phyloP scores from a whole-genome alignment of 2,888 invertebrate species.

The Pteria penguin region DNA sequence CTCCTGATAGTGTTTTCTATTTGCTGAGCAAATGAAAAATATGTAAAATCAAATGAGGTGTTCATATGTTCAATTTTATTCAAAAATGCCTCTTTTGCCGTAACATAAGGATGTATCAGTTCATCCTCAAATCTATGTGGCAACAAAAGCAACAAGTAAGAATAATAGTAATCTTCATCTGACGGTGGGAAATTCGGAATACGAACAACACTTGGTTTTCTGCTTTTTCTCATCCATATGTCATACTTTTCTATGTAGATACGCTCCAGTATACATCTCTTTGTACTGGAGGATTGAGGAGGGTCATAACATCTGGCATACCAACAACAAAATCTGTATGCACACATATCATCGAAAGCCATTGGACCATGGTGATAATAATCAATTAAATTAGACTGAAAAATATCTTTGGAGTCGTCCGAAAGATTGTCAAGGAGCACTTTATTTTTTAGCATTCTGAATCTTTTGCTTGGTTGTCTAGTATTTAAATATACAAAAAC shows the following conservation, averaged over 20 bases:
- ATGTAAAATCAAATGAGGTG: conserved; percentile 12
- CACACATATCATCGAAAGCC: not conserved
- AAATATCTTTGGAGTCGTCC: conserved; percentile 3
- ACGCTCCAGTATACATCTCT: not conserved
- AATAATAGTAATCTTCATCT: conserved; percentile 33
- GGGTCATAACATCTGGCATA: not conserved
- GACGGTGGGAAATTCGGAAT: conserved; percentile 18
- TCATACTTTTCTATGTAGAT: conserved; percentile 30
- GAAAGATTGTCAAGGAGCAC: not conserved
- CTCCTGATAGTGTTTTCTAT: too few species aligned
- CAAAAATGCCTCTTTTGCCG: conserved; percentile 35
- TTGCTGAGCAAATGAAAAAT: conserved; percentile 19
- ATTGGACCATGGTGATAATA: conserved; percentile 12
- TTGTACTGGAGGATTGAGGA: not conserved
- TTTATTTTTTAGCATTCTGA: conserved; percentile 12
- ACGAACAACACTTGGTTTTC: conserved; percentile 17
- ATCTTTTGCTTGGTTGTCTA: too few species aligned
- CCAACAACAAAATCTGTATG: conserved; percentile 8
- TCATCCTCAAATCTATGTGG: conserved; percentile 30
- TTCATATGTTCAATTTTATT: conserved; percentile 20
- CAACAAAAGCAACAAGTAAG: conserved; percentile 28
- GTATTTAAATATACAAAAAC: conserved; percentile 8
- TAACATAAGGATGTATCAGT: conserved; percentile 5
- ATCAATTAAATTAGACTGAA: conserved; percentile 17
- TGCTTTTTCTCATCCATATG: conserved; percentile 28